A percentile compares a stretch with the other conserved stretches of the same genome.
phyloP scores from a whole-genome alignment of 2,113 vertebrate species.

The Ciconia boyciana region DNA sequence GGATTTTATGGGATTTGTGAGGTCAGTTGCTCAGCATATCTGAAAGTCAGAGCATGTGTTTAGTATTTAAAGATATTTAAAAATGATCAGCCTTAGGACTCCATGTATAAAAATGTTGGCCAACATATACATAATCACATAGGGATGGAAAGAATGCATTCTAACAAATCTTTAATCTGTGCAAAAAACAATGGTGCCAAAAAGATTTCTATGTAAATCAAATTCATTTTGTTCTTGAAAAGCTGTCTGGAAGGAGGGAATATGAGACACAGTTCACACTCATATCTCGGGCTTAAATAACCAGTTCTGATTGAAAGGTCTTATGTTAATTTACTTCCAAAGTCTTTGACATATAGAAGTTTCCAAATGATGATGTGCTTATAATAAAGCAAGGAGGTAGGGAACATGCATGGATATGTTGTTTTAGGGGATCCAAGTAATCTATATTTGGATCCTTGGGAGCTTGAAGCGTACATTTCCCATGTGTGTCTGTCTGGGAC shows the following conservation, averaged over 20 bases:
- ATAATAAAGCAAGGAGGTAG: background rate
- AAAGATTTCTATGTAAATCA: background rate
- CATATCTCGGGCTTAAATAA: background rate
- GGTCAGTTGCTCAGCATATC: background rate
- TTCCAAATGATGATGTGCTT: background rate
- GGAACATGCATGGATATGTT: background rate
- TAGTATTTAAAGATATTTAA: background rate
- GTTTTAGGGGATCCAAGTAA: background rate
- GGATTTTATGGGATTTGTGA: background rate
- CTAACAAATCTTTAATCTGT: background rate
- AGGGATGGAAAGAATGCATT: background rate
- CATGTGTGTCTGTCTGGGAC: background rate
- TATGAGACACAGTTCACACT: background rate
- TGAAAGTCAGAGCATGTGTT: background rate
- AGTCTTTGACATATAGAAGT: background rate
- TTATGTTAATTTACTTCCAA: background rate
- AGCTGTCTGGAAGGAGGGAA: background rate
- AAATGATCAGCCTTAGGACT: background rate
- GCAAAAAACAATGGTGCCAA: background rate
- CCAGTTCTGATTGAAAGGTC: background rate
- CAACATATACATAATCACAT: background rate
- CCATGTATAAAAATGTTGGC: background rate
- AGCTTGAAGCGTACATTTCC: background rate
- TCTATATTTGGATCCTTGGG: background rate
- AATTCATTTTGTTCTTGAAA: background rate